These are phyloP conservation scores for Parotia lawesii DNA, from an alignment of 2,113 vertebrate genomes.

Conservation along the genomic window DNA sequence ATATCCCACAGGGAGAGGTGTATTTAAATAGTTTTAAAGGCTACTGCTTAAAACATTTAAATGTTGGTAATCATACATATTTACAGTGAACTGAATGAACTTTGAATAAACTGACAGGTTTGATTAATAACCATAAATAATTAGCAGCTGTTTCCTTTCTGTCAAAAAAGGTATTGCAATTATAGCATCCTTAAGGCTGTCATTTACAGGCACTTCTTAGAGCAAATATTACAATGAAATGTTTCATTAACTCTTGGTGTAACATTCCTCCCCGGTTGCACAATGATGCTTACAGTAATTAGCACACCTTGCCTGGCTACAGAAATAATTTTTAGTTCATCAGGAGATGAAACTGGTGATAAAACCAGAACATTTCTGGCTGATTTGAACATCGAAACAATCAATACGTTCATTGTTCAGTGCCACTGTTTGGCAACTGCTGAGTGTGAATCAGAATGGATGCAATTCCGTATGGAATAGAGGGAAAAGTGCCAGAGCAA, in stretches of 20 bases:
- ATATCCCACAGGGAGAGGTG: not conserved
- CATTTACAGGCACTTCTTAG: not conserved
- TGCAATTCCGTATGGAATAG: not conserved
- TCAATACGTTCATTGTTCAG: not conserved
- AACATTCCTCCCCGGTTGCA: not conserved
- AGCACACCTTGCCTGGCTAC: not conserved
- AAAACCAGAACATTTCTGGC: not conserved
- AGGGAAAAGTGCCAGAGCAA: not conserved
- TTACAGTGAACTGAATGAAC: not conserved
- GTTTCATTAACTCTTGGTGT: not conserved
- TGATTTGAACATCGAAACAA: not conserved
- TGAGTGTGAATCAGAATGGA: not conserved
- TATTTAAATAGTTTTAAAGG: not conserved
- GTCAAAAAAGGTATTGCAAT: not conserved
- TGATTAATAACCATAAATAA: constrained; percentile 23
- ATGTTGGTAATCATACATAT: not conserved
- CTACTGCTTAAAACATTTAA: not conserved
- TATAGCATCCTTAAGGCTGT: constrained; percentile 1
- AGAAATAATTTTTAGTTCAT: not conserved
- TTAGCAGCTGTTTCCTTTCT: constrained; percentile 11
- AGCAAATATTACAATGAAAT: not conserved
- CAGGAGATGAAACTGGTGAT: not conserved
- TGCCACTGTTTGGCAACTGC: not conserved
- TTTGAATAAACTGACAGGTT: not conserved
- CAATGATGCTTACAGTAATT: not conserved